Evolutionary conservation across 1,140 invertebrate genomes (phyloP), one percentile per base, ranked within the genome.

Genomic region (Cotesia vestalis): DNA sequence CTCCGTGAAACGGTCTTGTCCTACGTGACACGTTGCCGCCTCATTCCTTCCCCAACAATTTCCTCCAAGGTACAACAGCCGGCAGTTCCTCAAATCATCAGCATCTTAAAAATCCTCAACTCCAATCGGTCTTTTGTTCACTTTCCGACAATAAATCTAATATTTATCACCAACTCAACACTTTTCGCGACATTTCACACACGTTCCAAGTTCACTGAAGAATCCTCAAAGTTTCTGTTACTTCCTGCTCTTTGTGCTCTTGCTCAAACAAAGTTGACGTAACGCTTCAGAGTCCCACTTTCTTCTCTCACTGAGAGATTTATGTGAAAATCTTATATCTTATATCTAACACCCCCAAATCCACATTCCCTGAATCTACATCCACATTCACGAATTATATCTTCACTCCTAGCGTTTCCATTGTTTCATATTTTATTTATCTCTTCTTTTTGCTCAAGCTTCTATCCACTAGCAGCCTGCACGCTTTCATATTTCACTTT

Each of bases 11-110:
- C 35, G 14, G 38, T 69, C 35, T 60, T 40, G 59, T 69, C 59
- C 67, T 67, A 67, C 66, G 66, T 67, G 66, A 67, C 52, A 55
- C 66, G 66, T 34, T 67, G 66, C 12, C 66, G 51, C 66, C 46
- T 67, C 66, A 67, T 67, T 67, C 51, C 52, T n/a, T 5, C 27
- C 27, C 27, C 27, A 27, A 27, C 27, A 27, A 27, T 27, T 27
- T 27, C 3, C 27, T 27, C 27, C 27, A 27, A 27, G 27, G 27
- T 27, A 27, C 0, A 27, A 27, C 27, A 27, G 2, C 27, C 27
- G 27, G 27, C 27, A 27, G 27, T 27, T 27, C 27, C 3, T 27
- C 27, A 27, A 27, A 27, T 27, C 27, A 27, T 27, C 27, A 27
- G 27, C 27, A 27, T 27, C 27, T 27, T 2, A 27, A 27, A 27